Evolutionary conservation across 2,797 vertebrate species (phyloP), one percentile per base, ranked within the genome.

Genomic region (Megaceryle alcyon): DNA sequence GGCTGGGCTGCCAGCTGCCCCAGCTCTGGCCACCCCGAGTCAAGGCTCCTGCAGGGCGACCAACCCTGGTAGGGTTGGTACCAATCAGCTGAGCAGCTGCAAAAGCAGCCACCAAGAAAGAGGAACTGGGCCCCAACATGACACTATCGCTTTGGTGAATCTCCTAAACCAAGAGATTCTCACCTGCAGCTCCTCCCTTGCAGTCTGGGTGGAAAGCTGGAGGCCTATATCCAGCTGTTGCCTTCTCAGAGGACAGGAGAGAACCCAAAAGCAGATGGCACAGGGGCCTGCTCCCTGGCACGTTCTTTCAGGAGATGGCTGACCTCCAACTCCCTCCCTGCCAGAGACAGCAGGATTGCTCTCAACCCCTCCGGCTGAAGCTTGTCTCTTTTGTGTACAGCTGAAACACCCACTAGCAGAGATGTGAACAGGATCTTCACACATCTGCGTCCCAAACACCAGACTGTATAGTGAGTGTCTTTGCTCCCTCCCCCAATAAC

Each of bases 11-110:
- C 20, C 3, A 1, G 28, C 37, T 84, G 66, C 39, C 46, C 17
- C 44, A 2, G 37, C 57, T 13, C 76, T 69, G 28, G 9, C 2
- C 1, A 13, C 33, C 33, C 31, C 10, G 31, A 49, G n/a, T 8
- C 0, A 3, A 43, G 60, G 44, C 46, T 54, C 41, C 53, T 0
- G 1, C 14, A 6, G 31, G 23, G n/a, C 2, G 1, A 35, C 18
- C 18, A 20, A 28, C 19, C 29, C 51, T 19, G 5, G 12, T 1
- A 12, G 31, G 61, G 44, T 41, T 41, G 41, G 41, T 41, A 64
- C 49, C 39, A 18, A 5, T 9, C 2, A 1, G 9, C 53, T 3
- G 5, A 66, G 53, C 33, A 14, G 54, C 61, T 56, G 31, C 15
- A 7, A 56, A 31, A 16, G 54, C 41, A 28, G 19, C 60, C 10